Evolutionary conservation across 2,113 vertebrate genomes (phyloP).

Genomic region (Corydoras maculifer): DNA sequence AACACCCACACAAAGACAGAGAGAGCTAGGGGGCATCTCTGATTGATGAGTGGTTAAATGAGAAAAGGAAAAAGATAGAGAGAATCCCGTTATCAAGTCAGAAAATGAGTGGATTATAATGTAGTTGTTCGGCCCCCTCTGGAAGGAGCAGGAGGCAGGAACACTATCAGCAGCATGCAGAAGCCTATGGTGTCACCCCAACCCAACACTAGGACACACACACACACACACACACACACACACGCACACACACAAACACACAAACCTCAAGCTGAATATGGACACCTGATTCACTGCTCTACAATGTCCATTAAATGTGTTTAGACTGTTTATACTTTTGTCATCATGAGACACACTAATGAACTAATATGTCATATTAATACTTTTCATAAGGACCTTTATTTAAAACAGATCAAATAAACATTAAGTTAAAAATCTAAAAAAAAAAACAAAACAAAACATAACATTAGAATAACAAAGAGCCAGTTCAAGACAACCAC

Average conservation of each 20-base stretch:
- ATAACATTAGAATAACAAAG: no score
- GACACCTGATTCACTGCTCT: no score
- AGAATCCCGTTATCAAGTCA: slow-evolving; percentile 71
- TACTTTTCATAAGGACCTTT: no score
- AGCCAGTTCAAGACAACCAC: no score
- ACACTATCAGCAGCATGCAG: slow-evolving; percentile 61
- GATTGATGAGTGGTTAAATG: slow-evolving; percentile 75
- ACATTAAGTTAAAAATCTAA: no score
- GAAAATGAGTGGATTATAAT: slow-evolving; percentile 75
- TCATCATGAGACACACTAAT: no score
- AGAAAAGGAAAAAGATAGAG: slow-evolving; percentile 69
- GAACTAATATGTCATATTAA: no score
- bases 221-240: slow-evolving; percentile 13
- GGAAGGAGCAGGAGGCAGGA: slow-evolving; percentile 61
- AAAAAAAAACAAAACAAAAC: no score
- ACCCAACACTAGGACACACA: not conserved
- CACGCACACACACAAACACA: slow-evolving; percentile 10
- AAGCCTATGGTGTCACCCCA: slow-evolving; percentile 50
- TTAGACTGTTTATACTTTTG: no score
- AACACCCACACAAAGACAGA: slow-evolving; percentile 39
- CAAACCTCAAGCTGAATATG: not conserved
- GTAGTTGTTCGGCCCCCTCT: slow-evolving; percentile 67
- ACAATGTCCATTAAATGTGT: not conserved
- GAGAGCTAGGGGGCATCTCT: slow-evolving; percentile 43
- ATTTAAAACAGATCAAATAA: no score